Conservation (phyloP, 2,888 invertebrate genomes). For the Torymus aiolomorphi region DNA sequence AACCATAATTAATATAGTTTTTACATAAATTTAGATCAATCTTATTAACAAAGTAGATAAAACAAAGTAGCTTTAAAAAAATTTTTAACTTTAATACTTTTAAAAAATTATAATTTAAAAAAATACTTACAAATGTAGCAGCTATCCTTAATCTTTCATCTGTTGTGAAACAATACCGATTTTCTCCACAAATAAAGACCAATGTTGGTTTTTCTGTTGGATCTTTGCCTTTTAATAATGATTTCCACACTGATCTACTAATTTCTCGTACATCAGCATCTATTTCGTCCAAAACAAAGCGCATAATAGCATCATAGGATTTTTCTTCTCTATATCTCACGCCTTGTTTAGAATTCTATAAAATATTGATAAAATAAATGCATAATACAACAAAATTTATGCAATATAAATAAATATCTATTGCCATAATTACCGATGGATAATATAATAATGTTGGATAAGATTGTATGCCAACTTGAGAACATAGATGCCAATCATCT, state of each 20-base stretch:
- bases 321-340: conserved; percentile 64
- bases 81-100: background rate
- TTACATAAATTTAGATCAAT: background rate
- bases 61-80: conserved; percentile 6
- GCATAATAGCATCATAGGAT: conserved; percentile 61
- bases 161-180: conserved; percentile 64
- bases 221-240: conserved; percentile 60
- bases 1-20: background rate
- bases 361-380: background rate
- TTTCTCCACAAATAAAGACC: conserved; percentile 65
- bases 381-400: conserved; percentile 8
- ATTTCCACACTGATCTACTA: conserved; percentile 62
- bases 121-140: conserved; percentile 82
- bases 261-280: conserved; percentile 66
- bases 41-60: conserved; percentile 17
- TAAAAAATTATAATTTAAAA: no score
- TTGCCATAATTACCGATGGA: conserved; percentile 75
- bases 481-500: conserved; percentile 88
- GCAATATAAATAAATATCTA: background rate
- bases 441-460: conserved; percentile 88
- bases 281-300: conserved; percentile 65
- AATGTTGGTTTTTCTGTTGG: conserved; percentile 62
- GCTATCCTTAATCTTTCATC: conserved; percentile 79
- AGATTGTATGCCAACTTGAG: conserved; percentile 83
- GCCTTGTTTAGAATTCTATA: conserved; percentile 65